A percentile compares a stretch with the other conserved stretches of the same genome.
Conservation (phyloP, 2,888 invertebrate genomes). For the Scaptomyza flava region DNA sequence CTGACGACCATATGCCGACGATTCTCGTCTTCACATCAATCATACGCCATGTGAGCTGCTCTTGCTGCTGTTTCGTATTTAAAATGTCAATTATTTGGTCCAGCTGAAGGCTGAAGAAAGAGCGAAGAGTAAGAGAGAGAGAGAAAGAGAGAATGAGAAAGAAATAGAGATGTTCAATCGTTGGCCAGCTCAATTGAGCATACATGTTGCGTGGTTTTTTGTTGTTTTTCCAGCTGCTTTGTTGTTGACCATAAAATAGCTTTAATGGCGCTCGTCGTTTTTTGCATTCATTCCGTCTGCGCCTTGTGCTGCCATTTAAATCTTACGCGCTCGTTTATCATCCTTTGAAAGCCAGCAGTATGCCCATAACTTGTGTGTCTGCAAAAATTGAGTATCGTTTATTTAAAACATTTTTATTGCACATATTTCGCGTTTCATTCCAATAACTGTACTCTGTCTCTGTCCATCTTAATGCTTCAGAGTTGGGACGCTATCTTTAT, state of each 20-base stretch:
- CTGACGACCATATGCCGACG: conserved; percentile 34
- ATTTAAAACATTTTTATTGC: conserved; percentile 72
- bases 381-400: conserved; percentile 60
- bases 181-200: conserved; percentile 57
- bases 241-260: conserved; percentile 68
- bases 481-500: background rate
- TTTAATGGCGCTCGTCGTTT: conserved; percentile 70
- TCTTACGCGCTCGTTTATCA: conserved; percentile 74
- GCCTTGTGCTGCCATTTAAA: conserved; percentile 65
- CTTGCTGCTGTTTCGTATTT: conserved; percentile 25
- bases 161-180: background rate
- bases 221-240: conserved; percentile 42
- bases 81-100: conserved; percentile 45
- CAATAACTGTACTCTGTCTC: conserved; percentile 39
- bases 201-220: conserved; percentile 24
- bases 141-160: background rate
- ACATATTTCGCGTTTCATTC: conserved; percentile 67
- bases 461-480: background rate
- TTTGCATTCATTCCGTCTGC: conserved; percentile 30
- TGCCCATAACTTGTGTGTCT: conserved; percentile 29
- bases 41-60: conserved; percentile 57
- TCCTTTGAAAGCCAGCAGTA: conserved; percentile 57
- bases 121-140: too few relatives aligned
- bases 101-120: background rate
- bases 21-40: conserved; percentile 54